Percentiles rank a stretch among this genome's conserved stretches.
Conservation (phyloP, 2,113 vertebrate species). For the Ameiurus melas region DNA sequence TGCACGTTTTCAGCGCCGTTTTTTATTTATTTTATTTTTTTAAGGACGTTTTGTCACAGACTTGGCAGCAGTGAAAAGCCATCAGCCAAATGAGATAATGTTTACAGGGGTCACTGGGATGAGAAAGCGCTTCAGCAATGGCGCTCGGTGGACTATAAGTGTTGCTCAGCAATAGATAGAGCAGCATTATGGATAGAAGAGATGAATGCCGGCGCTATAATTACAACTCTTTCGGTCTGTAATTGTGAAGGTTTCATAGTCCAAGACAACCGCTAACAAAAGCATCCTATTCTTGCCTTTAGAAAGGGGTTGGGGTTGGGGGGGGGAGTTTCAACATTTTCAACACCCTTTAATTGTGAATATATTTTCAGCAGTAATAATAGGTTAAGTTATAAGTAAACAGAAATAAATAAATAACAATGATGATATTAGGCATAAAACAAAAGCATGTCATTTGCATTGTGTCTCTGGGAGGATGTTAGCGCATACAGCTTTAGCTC, state of each 20-base stretch:
- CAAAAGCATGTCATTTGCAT: background rate
- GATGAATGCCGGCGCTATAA: constrained; percentile 50
- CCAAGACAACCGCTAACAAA: constrained; percentile 50
- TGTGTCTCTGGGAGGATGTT: background rate
- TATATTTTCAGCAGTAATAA: constrained; percentile 48
- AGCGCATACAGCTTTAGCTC: background rate
- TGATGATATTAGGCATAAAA: constrained; percentile 39
- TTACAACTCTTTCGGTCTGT: constrained; percentile 48
- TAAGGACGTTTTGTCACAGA: constrained; percentile 50
- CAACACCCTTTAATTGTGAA: constrained; percentile 44
- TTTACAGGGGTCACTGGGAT: constrained; percentile 52
- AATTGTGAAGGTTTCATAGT: constrained; percentile 49
- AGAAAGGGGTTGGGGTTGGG: no score
- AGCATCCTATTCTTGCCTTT: constrained; percentile 48
- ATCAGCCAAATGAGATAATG: constrained; percentile 57
- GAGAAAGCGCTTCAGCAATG: constrained; percentile 50
- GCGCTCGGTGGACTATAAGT: constrained; percentile 51
- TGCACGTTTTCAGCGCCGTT: background rate
- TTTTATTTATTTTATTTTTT: background rate
- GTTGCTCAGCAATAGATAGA: constrained; percentile 48
- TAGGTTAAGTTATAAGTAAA: constrained; percentile 40
- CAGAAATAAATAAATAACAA: constrained; percentile 32
- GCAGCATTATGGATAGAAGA: constrained; percentile 49
- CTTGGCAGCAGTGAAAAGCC: constrained; percentile 50
- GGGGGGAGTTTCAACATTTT: constrained; percentile 37